These are phyloP conservation scores for Sylvia borin DNA, from an alignment of 2,797 vertebrate species.

Conservation along the genomic window DNA sequence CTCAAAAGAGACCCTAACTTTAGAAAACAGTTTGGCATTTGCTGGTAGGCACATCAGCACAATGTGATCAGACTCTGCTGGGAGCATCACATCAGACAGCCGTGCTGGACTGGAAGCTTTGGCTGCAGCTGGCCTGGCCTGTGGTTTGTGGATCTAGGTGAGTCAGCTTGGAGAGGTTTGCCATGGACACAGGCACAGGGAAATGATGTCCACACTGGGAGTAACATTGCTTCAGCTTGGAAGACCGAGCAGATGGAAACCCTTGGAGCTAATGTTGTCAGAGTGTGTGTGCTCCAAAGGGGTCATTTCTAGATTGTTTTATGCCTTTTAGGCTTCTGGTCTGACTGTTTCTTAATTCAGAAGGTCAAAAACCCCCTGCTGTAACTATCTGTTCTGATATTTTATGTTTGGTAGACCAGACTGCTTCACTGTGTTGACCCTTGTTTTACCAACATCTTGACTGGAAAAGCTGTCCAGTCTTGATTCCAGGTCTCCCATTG, in stretches of 20 bases:
- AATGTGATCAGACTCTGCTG: rapidly evolving
- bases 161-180: not conserved
- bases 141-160: not conserved
- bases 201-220: not conserved
- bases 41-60: rapidly evolving
- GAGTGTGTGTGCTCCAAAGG: not conserved
- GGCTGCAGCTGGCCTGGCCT: not conserved
- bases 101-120: not conserved
- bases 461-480: not conserved
- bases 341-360: not conserved
- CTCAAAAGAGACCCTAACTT: too few relatives aligned
- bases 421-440: not conserved
- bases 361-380: not conserved
- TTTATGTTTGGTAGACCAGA: not conserved
- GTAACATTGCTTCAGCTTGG: not conserved
- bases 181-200: not conserved
- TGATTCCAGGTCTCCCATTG: constrained; percentile 14
- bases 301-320: not conserved
- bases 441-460: constrained; percentile 20
- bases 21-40: not conserved
- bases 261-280: not conserved
- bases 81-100: not conserved
- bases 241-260: not conserved
- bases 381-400: not conserved
- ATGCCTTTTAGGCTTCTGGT: not conserved